Percentiles rank a stretch among this genome's conserved stretches.
phyloP scores from a whole-genome alignment of 2,888 invertebrate species.

The Galerucella nymphaeae region DNA sequence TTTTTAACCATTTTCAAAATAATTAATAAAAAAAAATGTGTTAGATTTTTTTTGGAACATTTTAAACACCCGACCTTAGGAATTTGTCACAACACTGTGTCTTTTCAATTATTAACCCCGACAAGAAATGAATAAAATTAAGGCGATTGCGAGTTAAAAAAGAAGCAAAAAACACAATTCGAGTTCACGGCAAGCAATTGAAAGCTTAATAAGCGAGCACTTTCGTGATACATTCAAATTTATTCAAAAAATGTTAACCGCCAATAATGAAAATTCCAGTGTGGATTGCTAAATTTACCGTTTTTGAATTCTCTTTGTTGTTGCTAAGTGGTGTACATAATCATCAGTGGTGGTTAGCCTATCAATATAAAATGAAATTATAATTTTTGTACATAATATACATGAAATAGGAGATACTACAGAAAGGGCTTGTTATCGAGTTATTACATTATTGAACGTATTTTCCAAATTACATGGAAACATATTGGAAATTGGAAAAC shows the following conservation, averaged over 20 bases:
- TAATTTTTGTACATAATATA: background rate
- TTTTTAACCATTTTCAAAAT: too few relatives aligned
- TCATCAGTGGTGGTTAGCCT: background rate
- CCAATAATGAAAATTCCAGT: constrained; percentile 38
- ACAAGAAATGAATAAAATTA: constrained; percentile 14
- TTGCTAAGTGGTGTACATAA: constrained; percentile 13
- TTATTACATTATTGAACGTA: too few relatives aligned
- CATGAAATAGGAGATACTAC: too few relatives aligned
- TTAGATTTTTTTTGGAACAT: too few relatives aligned
- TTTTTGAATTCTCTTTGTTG: constrained; percentile 10
- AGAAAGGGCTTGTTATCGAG: too few relatives aligned
- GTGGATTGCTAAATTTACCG: constrained; percentile 4
- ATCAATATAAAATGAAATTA: background rate
- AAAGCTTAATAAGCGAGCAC: constrained; percentile 17
- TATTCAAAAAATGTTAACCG: constrained; percentile 41
- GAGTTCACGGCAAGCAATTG: background rate
- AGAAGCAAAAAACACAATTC: background rate
- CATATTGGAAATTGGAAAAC: too few relatives aligned
- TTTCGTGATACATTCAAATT: constrained; percentile 37
- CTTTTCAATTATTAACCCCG: constrained; percentile 1
- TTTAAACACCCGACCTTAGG: background rate
- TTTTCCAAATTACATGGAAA: too few relatives aligned
- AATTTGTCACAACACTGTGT: background rate
- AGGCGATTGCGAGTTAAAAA: constrained; percentile 6
- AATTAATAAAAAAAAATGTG: too few relatives aligned